Evolutionary conservation across 1,140 invertebrate genomes (phyloP).

Genomic region (Drosophila parabipectinata): DNA sequence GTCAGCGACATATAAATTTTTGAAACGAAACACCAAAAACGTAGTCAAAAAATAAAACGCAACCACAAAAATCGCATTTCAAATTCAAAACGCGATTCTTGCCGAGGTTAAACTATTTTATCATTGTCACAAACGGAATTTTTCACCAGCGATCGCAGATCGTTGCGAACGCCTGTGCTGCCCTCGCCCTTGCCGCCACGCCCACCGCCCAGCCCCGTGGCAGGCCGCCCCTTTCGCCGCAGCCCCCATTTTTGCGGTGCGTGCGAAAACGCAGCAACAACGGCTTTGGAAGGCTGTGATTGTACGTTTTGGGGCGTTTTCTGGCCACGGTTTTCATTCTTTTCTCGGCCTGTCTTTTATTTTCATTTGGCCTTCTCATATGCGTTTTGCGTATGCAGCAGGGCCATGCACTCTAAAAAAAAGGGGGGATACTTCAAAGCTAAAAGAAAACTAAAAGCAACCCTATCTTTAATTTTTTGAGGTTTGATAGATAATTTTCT

Average conservation of each 20-base stretch:
- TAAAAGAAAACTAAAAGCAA: no score
- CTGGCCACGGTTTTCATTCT: slow-evolving; percentile 72
- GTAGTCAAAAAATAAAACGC: slow-evolving; percentile 37
- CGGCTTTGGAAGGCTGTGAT: slow-evolving; percentile 31
- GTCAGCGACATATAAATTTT: slow-evolving; percentile 62
- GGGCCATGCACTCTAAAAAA: not conserved
- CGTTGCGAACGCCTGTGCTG: slow-evolving; percentile 47
- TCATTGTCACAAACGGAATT: slow-evolving; percentile 83
- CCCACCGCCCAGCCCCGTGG: slow-evolving; percentile 9
- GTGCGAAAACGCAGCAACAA: slow-evolving; percentile 78
- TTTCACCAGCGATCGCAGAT: slow-evolving; percentile 71
- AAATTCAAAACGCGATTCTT: slow-evolving; percentile 82
- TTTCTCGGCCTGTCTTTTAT: slow-evolving; percentile 33
- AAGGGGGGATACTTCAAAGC: not conserved
- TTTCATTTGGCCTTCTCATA: slow-evolving; percentile 52
- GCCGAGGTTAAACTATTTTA: slow-evolving; percentile 82
- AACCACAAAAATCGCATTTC: slow-evolving; percentile 69
- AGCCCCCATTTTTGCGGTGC: slow-evolving; percentile 59
- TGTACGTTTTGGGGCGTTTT: slow-evolving; percentile 80
- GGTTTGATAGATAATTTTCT: not conserved
- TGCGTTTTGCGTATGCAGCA: slow-evolving; percentile 66
- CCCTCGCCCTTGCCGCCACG: slow-evolving; percentile 34
- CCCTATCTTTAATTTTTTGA: no score
- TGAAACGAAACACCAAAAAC: slow-evolving; percentile 69
- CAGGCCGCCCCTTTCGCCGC: slow-evolving; percentile 9